Base-by-base conservation (phyloP, 1,140 invertebrate genomes). In the Drosophila murphyi region DNA sequence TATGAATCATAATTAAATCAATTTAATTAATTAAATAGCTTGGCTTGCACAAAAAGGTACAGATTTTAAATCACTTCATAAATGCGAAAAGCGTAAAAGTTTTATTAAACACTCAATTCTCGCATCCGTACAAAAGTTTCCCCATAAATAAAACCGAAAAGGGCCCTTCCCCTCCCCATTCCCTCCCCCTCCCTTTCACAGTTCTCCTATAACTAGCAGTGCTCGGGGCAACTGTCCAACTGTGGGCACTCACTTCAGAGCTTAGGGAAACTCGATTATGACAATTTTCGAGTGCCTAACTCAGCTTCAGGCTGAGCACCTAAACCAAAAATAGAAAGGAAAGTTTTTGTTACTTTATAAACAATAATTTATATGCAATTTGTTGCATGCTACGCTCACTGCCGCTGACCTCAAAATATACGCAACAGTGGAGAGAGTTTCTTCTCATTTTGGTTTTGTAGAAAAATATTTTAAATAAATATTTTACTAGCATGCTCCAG, bases 321-420 rank as follows among this genome's bases (percentile, higher is more conserved):
- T 31, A 34, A 59, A 37, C 48, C 45, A 52, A 62, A 32, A 29
- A 41, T 31, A 37, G 20, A 47, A 45, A 37, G 28, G 55, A 73
- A 68, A 63, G 7, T 78, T 45, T 20, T 39, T 3, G 4, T 45
- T 28, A 70, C 8, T 60, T 70, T 50, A 56, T 35, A 43, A 59
- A 72, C 37, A 28, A 45, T 20, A 82, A 78, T 75, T 56, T 64
- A 41, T 55, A 69, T 61, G 41, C 45, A 52, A 56, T 79, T 76
- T 79, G 31, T 51, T 41, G 34, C 48, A 75, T 51, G 43, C 51
- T 61, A 3, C 20, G 4, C 48, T 32, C 37, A 64, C 47, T 28
- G 32, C 6, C 55, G 45, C 34, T 34, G 51, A 62, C 64, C 59
- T 43, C 39, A 54, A 64, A 55, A 74, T 34, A 41, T 77, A 57